These are phyloP conservation scores for Cirrhinus molitorella DNA, from an alignment of 2,797 vertebrate species.

Conservation along the genomic window DNA sequence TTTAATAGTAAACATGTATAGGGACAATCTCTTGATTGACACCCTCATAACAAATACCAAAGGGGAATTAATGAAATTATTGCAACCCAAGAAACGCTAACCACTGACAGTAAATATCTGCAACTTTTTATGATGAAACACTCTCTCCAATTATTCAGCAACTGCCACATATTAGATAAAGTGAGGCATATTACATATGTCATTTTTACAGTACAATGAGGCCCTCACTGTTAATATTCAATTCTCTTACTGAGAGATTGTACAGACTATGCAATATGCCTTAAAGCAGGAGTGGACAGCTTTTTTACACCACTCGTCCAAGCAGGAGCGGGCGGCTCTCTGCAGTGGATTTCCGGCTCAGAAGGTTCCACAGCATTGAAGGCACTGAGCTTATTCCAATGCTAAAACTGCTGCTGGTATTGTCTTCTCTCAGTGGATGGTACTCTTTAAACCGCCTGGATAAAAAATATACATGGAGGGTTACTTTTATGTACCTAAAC, in stretches of 20 bases:
- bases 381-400: conserved; percentile 76
- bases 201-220: conserved; percentile 11
- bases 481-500: not conserved
- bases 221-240: not conserved
- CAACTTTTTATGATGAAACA: not conserved
- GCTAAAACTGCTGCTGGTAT: conserved; percentile 59
- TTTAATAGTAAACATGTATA: not conserved
- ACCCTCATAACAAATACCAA: not conserved
- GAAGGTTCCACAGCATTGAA: conserved; percentile 82
- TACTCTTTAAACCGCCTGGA: conserved; percentile 82
- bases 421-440: conserved; percentile 75
- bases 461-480: not conserved
- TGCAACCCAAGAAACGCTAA: not conserved
- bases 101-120: not conserved
- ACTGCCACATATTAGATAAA: not conserved
- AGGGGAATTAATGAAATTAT: no score
- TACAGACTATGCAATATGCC: not conserved
- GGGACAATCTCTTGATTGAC: not conserved
- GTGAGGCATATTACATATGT: not conserved
- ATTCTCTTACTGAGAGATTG: not conserved
- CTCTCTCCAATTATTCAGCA: not conserved
- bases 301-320: conserved; percentile 54
- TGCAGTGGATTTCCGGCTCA: conserved; percentile 73
- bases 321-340: conserved; percentile 59
- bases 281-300: not conserved